These are phyloP conservation scores for Hemichromis elongatus DNA, from an alignment of 2,113 vertebrate species.

Conservation along the genomic window DNA sequence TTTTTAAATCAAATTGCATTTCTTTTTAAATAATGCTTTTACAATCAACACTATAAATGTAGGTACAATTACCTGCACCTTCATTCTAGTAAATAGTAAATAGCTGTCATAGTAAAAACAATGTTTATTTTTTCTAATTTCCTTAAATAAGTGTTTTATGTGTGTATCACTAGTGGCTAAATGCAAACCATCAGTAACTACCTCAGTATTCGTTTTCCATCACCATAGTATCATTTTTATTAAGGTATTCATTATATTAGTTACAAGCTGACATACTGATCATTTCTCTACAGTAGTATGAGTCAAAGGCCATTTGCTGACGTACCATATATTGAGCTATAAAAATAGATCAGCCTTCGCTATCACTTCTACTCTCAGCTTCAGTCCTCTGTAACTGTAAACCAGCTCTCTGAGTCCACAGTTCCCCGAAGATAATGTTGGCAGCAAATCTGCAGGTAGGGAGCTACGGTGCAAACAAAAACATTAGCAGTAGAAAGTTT, in stretches of 20 bases:
- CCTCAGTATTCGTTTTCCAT: not conserved
- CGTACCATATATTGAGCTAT: not conserved
- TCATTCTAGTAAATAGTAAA: not conserved
- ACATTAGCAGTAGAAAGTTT: not conserved
- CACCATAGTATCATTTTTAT: not conserved
- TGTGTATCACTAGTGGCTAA: not conserved
- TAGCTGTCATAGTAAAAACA: not conserved
- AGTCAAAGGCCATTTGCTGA: not conserved
- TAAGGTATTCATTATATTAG: not conserved
- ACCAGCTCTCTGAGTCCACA: not conserved
- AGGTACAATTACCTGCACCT: not conserved
- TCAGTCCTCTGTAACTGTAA: not conserved
- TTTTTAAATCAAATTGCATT: not conserved
- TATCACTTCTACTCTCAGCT: not conserved
- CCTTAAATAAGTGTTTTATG: not conserved
- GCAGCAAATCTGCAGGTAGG: not conserved
- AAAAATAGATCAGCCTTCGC: not conserved
- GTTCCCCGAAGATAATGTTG: not conserved
- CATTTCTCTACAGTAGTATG: not conserved
- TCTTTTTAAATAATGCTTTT: fast-evolving
- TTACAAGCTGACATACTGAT: not conserved
- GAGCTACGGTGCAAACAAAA: not conserved
- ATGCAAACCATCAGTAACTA: not conserved
- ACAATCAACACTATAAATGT: not conserved
- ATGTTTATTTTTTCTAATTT: not conserved